Evolutionary conservation across 92 coral and sea anemone species (phyloP).

Genomic region (Zoanthus sociatus): DNA sequence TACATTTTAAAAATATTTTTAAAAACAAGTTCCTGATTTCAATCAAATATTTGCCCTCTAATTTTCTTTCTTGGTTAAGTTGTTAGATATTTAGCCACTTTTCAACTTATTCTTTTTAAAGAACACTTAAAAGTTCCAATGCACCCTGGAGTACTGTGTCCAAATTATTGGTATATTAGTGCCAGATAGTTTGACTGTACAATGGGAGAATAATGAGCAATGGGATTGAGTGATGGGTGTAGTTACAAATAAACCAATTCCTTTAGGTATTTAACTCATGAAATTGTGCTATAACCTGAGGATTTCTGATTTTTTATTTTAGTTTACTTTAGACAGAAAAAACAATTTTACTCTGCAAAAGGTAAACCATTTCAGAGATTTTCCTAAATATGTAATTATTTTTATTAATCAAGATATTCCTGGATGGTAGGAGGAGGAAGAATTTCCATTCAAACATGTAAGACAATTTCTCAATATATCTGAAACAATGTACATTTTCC

Average conservation of each 20-base stretch:
- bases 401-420: conserved; percentile 3
- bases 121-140: not conserved
- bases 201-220: not conserved
- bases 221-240: not conserved
- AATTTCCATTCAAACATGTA: conserved; percentile 10
- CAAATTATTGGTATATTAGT: not conserved
- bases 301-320: not conserved
- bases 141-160: not conserved
- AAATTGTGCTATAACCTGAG: not conserved
- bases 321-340: not conserved
- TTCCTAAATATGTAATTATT: not conserved
- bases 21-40: not conserved
- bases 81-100: not conserved
- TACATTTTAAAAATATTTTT: too few relatives aligned
- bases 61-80: not conserved
- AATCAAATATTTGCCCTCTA: not conserved
- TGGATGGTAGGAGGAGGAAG: not conserved
- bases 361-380: not conserved
- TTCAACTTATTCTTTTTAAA: not conserved
- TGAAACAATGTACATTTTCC: not conserved
- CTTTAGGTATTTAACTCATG: not conserved
- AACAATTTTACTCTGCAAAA: not conserved
- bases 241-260: not conserved
- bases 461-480: not conserved
- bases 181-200: not conserved